Evolutionary conservation across 2,113 vertebrate genomes (phyloP).

Genomic region (Bujurquina vittata): DNA sequence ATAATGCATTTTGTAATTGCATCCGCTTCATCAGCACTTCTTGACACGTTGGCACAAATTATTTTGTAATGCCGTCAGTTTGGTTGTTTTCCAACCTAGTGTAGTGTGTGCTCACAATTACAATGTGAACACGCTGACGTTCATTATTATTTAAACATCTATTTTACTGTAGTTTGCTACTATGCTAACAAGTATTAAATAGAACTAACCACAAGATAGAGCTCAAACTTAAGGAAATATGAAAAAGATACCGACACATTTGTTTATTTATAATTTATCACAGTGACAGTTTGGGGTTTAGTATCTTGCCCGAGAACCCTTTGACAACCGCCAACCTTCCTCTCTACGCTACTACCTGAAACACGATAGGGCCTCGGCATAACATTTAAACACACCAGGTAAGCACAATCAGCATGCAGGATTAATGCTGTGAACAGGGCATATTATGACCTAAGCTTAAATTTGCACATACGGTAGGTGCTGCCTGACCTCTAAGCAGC

Average conservation of each 20-base stretch:
- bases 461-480: neutral
- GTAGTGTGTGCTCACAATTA: neutral
- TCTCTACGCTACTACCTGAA: neutral
- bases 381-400: neutral
- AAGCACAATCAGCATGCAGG: neutral
- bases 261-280: neutral
- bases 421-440: neutral
- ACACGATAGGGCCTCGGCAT: neutral
- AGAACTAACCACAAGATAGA: neutral
- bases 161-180: neutral
- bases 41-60: neutral
- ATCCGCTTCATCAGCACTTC: neutral
- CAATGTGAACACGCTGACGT: neutral
- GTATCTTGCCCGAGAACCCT: neutral
- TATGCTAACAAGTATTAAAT: neutral
- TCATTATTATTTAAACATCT: neutral
- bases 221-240: neutral
- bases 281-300: neutral
- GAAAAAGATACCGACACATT: neutral
- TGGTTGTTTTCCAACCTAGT: slow-evolving; percentile 1
- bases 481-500: neutral
- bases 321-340: neutral
- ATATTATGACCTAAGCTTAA: neutral
- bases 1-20: neutral
- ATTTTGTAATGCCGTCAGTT: neutral